These are phyloP conservation scores for Scolopax mira DNA, from an alignment of 2,113 vertebrate genomes.

Conservation along the genomic window DNA sequence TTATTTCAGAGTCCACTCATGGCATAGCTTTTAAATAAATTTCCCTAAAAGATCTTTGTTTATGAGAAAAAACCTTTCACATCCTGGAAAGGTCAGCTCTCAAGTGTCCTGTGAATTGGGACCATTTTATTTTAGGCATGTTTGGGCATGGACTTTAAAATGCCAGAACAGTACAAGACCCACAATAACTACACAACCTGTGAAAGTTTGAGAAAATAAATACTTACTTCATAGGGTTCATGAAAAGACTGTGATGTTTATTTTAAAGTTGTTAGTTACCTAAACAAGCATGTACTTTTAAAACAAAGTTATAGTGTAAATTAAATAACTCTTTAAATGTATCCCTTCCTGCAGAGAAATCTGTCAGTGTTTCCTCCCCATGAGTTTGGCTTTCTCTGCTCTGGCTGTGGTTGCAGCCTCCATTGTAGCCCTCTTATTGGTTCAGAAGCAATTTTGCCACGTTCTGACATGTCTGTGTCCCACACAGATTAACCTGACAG, in stretches of 20 bases:
- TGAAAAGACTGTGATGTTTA: background rate
- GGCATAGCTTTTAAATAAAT: background rate
- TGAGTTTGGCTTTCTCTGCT: background rate
- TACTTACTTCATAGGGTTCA: background rate
- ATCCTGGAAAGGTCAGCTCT: background rate
- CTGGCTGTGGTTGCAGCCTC: background rate
- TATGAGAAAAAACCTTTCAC: background rate
- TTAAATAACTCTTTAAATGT: background rate
- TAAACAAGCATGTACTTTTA: background rate
- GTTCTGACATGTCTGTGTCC: background rate
- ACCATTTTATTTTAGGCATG: background rate
- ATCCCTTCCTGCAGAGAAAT: background rate
- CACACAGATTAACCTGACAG: background rate
- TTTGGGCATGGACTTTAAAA: background rate
- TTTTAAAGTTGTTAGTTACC: background rate
- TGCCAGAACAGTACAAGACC: background rate
- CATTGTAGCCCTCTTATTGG: background rate
- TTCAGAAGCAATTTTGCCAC: background rate
- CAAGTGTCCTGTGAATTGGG: background rate
- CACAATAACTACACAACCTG: background rate
- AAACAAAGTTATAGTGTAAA: background rate
- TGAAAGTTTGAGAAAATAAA: background rate
- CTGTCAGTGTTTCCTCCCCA: background rate
- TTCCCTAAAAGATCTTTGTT: background rate
- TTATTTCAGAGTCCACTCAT: background rate